Conservation (phyloP, 2,113 vertebrate genomes). For the Dromaius novaehollandiae region DNA sequence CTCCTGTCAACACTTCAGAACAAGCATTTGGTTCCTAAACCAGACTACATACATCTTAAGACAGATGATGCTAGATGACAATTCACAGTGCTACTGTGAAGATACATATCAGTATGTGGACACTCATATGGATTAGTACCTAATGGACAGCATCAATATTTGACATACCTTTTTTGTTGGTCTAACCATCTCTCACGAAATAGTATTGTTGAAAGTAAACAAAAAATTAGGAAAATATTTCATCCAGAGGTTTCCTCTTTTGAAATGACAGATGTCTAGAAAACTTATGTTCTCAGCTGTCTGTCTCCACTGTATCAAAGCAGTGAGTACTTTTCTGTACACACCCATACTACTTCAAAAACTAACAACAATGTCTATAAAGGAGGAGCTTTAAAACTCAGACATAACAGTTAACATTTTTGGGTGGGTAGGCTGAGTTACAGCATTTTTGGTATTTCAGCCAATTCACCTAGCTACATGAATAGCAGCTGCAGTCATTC, state of each 20-base stretch:
- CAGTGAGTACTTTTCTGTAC: background rate
- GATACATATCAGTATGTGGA: background rate
- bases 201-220: background rate
- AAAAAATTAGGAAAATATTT: background rate
- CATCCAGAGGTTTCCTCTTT: background rate
- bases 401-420: background rate
- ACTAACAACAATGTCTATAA: background rate
- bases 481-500: background rate
- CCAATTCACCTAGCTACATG: background rate
- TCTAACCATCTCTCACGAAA: background rate
- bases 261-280: background rate
- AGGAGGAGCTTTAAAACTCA: background rate
- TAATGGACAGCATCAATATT: background rate
- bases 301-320: background rate
- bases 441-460: background rate
- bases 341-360: background rate
- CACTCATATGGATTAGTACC: background rate
- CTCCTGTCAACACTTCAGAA: background rate
- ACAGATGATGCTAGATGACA: background rate
- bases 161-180: background rate
- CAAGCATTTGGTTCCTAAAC: background rate
- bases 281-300: background rate
- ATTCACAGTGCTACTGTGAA: background rate
- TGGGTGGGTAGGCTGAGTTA: background rate
- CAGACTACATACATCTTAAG: background rate